These are phyloP conservation scores for Bombus sibiricus DNA, from an alignment of 1,140 invertebrate species.

Conservation along the genomic window DNA sequence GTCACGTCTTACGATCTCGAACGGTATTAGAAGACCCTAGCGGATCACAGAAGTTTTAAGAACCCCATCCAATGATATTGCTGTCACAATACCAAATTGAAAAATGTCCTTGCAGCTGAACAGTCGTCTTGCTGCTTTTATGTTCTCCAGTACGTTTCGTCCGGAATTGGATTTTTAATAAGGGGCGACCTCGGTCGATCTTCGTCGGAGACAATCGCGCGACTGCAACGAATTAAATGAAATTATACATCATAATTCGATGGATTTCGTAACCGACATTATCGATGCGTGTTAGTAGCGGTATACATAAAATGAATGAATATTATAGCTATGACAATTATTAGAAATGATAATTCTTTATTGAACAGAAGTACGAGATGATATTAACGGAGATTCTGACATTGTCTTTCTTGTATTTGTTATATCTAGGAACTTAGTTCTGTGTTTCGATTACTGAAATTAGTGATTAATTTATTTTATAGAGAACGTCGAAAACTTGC, in stretches of 20 bases:
- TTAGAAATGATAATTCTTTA: background rate
- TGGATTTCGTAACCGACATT: background rate
- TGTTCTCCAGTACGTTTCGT: background rate
- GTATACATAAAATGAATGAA: background rate
- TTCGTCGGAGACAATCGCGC: background rate
- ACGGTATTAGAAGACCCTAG: background rate
- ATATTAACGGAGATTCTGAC: no score
- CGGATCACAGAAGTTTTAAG: background rate
- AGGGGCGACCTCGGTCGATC: background rate
- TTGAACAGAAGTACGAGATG: no score
- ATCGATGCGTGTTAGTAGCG: background rate
- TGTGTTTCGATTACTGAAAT: no score
- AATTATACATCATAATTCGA: background rate
- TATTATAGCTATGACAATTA: background rate
- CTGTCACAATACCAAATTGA: constrained; percentile 9
- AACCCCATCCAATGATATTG: background rate
- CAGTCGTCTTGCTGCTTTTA: background rate
- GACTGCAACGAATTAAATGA: background rate
- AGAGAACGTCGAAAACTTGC: no score
- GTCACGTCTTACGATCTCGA: background rate
- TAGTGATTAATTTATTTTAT: no score
- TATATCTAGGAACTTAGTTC: no score
- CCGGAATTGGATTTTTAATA: background rate
- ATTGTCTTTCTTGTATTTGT: no score
- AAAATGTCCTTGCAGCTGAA: background rate